A percentile compares a stretch with the other conserved stretches of the same genome.
phyloP scores from a whole-genome alignment of 1,140 invertebrate species.

The Pseudomyrmex pallidus region DNA sequence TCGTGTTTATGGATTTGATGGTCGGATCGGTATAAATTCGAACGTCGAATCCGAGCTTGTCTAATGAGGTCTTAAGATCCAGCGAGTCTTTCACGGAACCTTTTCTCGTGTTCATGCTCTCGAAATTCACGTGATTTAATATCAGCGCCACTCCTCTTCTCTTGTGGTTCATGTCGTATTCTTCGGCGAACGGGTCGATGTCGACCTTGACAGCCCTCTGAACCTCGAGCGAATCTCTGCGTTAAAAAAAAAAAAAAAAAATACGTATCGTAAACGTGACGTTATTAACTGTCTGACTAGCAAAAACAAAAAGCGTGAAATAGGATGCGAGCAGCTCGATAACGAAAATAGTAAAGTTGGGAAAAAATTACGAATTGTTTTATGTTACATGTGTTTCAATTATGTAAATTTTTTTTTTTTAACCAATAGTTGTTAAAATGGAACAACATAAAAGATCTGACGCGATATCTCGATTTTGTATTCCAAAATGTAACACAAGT shows the following conservation, averaged over 20 bases:
- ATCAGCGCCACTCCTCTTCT: constrained; percentile 89
- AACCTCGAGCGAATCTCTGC: background rate
- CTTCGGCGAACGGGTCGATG: constrained; percentile 72
- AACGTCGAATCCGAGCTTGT: constrained; percentile 87
- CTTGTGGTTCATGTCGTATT: constrained; percentile 88
- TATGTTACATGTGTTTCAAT: too few species aligned
- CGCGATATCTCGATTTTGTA: background rate
- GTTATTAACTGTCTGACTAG: too few species aligned
- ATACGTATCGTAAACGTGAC: too few species aligned
- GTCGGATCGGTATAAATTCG: constrained; percentile 86
- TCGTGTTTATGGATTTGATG: constrained; percentile 82
- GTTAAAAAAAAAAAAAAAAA: background rate
- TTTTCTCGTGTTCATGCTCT: constrained; percentile 76
- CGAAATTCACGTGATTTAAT: constrained; percentile 89
- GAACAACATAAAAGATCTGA: background rate
- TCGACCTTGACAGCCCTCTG: background rate
- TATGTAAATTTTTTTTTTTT: too few species aligned
- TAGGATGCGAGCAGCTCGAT: too few species aligned
- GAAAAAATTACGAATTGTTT: too few species aligned
- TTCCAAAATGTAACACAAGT: background rate
- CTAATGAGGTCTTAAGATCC: constrained; percentile 77
- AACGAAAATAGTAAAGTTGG: too few species aligned
- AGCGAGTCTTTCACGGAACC: constrained; percentile 84
- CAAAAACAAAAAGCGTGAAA: too few species aligned
- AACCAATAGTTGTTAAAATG: background rate